phyloP scores from a whole-genome alignment of 1,140 invertebrate species.

The Drosophila parabipectinata region DNA sequence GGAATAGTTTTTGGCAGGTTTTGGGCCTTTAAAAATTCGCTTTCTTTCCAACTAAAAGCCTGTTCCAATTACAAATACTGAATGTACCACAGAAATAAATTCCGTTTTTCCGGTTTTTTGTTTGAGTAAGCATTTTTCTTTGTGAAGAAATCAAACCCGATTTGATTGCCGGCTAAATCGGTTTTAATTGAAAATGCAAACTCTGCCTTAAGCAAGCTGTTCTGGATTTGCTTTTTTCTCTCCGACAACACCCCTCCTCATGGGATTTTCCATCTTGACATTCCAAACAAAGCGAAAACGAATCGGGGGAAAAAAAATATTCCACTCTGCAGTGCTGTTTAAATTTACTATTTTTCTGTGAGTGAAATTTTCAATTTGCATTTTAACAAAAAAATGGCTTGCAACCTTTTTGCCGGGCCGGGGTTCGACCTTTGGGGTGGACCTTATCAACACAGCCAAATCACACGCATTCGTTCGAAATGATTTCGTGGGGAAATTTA shows the following conservation, averaged over 20 bases:
- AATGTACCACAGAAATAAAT: slow-evolving; percentile 37
- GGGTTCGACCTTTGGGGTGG: slow-evolving; percentile 26
- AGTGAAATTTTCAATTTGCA: slow-evolving; percentile 71
- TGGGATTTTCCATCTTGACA: slow-evolving; percentile 30
- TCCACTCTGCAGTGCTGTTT: slow-evolving; percentile 31
- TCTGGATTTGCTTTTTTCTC: slow-evolving; percentile 3
- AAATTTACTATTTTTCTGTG: slow-evolving; percentile 67
- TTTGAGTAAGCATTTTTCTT: slow-evolving; percentile 25
- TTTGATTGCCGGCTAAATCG: slow-evolving; percentile 50
- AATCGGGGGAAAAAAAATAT: slow-evolving; percentile 13
- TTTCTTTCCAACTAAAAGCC: background rate
- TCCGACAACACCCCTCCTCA: background rate
- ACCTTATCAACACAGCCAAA: slow-evolving; percentile 67
- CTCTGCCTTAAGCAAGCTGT: slow-evolving; percentile 39
- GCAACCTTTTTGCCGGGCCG: slow-evolving; percentile 40
- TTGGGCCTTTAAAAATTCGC: background rate
- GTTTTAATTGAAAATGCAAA: slow-evolving; percentile 69
- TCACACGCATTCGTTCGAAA: slow-evolving; percentile 70
- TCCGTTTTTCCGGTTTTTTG: slow-evolving; percentile 20
- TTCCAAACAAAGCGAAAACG: slow-evolving; percentile 24
- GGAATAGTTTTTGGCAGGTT: slow-evolving; percentile 21
- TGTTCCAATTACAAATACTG: slow-evolving; percentile 31
- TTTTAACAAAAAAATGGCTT: slow-evolving; percentile 58
- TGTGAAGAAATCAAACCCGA: slow-evolving; percentile 43
- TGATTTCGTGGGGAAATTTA: slow-evolving; percentile 67